Percentiles rank a stretch among this genome's conserved stretches.
Evolutionary conservation across 2,797 vertebrate species (phyloP).

Genomic region (Falco rusticolus): DNA sequence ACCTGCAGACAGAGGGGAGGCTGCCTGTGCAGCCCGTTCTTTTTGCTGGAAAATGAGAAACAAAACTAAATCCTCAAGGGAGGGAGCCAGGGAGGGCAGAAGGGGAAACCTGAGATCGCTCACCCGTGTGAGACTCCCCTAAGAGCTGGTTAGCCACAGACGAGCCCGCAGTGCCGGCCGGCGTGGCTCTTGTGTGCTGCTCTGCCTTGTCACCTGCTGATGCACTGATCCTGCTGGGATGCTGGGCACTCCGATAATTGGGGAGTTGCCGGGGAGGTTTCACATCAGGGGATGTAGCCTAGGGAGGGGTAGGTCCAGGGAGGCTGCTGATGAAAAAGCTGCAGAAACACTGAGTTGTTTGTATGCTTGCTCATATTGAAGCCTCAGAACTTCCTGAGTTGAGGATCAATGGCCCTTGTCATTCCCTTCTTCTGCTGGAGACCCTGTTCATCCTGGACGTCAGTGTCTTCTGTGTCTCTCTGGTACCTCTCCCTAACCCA

Average conservation of each 20-base stretch:
- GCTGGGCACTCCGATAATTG: rapidly evolving
- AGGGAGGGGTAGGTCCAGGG: neutral
- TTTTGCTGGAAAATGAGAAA: neutral
- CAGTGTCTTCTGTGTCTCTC: neutral
- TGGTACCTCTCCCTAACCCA: neutral
- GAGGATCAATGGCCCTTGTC: neutral
- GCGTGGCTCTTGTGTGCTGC: rapidly evolving
- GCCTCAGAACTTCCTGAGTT: neutral
- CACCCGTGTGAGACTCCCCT: rapidly evolving
- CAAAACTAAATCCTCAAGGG: neutral
- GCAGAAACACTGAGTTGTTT: neutral
- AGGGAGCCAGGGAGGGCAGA: neutral
- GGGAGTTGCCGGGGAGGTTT: neutral
- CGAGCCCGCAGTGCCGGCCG: neutral
- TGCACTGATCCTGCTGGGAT: rapidly evolving
- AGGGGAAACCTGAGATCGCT: neutral
- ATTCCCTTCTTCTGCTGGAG: neutral
- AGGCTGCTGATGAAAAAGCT: neutral
- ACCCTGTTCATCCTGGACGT: neutral
- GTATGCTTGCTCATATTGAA: neutral
- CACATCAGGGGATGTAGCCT: neutral
- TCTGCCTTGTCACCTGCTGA: neutral
- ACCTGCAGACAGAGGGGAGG: neutral
- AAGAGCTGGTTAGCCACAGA: no score
- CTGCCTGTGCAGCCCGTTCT: neutral